Conservation (phyloP, 2,113 vertebrate species). For the Thunnus maccoyii region DNA sequence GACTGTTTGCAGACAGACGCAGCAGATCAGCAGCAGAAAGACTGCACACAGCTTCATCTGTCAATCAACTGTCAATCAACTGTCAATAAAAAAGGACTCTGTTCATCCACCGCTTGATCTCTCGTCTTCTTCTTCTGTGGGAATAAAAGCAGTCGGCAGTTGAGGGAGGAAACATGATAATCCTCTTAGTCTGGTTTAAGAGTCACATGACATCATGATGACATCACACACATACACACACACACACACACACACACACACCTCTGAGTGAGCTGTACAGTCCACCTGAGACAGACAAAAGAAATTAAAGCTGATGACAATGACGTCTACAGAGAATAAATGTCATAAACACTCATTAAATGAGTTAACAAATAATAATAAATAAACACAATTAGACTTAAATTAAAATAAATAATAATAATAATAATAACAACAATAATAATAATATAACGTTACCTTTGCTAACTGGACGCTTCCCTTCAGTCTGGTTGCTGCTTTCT, state of each 20-base stretch:
- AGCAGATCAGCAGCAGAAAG: slow-evolving; percentile 49
- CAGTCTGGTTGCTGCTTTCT: slow-evolving; percentile 78
- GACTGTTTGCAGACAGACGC: slow-evolving; percentile 21
- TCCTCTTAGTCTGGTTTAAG: slow-evolving; percentile 58
- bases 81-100: no score
- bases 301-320: neutral
- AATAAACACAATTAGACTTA: no score
- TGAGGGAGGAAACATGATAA: slow-evolving; percentile 34
- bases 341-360: no score
- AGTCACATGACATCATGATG: slow-evolving; percentile 57
- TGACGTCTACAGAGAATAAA: no score
- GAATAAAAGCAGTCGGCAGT: neutral
- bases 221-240: slow-evolving; percentile 31
- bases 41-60: slow-evolving; percentile 50
- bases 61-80: neutral
- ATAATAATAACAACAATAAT: neutral
- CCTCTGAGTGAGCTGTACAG: slow-evolving; percentile 76
- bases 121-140: neutral
- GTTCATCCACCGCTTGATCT: neutral
- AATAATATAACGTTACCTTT: slow-evolving; percentile 70
- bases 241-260: slow-evolving; percentile 46
- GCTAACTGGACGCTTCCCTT: slow-evolving; percentile 79
- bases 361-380: no score
- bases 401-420: no score
- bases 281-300: slow-evolving; percentile 76